These are phyloP conservation scores for Xestia rhomboidea DNA, from an alignment of 2,888 invertebrate species.

Conservation along the genomic window DNA sequence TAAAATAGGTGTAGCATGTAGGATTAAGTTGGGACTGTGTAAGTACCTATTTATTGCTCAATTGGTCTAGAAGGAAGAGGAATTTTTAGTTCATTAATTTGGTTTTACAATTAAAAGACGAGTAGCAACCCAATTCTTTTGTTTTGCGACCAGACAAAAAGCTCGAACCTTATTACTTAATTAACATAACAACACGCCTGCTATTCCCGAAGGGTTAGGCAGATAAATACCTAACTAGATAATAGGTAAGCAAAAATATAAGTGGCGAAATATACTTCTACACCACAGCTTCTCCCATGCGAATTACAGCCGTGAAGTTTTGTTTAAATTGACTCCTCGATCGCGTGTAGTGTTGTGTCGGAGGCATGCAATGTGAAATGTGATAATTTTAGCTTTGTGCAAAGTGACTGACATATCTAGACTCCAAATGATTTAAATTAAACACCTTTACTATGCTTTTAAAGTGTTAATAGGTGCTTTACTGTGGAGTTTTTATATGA, in stretches of 20 bases:
- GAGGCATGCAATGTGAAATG: slow-evolving; percentile 64
- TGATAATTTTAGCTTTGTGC: slow-evolving; percentile 60
- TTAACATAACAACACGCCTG: neutral
- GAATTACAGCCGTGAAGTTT: slow-evolving; percentile 2
- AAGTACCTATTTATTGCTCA: neutral
- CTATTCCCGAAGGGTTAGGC: neutral
- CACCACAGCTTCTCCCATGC: neutral
- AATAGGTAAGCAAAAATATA: neutral
- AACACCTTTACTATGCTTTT: slow-evolving; percentile 14
- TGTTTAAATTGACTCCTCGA: slow-evolving; percentile 33
- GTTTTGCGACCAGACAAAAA: neutral
- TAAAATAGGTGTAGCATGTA: slow-evolving; percentile 22
- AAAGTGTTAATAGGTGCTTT: slow-evolving; percentile 46
- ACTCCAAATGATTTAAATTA: slow-evolving; percentile 48
- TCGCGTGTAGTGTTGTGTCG: slow-evolving; percentile 57
- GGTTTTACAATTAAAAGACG: neutral
- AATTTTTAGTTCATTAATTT: neutral
- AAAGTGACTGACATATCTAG: slow-evolving; percentile 59
- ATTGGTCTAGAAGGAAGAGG: neutral
- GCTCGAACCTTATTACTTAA: neutral
- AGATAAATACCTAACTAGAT: neutral
- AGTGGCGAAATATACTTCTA: neutral
- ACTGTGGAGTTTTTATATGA: slow-evolving; percentile 33
- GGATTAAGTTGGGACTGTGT: neutral
- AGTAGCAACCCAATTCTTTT: too few species aligned